Percentiles rank a stretch among this genome's conserved stretches.
Conservation (phyloP, 2,888 invertebrate genomes). For the Labia minor region DNA sequence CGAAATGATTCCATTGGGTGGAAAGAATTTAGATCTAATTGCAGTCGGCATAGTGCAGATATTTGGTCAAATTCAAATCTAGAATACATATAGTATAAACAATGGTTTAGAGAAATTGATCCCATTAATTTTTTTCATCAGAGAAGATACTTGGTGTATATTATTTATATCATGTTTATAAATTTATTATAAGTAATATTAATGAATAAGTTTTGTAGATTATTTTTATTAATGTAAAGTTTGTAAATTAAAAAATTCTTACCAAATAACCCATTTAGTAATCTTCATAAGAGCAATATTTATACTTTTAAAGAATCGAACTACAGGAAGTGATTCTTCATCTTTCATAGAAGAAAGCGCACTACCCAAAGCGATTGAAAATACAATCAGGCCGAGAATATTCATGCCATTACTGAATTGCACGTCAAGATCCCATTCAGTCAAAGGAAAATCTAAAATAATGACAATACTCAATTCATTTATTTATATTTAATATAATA, state of each 20-base stretch:
- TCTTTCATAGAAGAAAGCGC: slow-evolving; percentile 81
- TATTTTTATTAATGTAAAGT: no score
- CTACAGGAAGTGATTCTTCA: slow-evolving; percentile 70
- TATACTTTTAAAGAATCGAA: slow-evolving; percentile 73
- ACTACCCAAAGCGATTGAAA: slow-evolving; percentile 78
- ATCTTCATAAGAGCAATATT: slow-evolving; percentile 95
- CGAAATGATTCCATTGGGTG: no score
- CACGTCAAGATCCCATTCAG: slow-evolving; percentile 55
- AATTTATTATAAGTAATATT: no score
- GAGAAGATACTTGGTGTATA: no score
- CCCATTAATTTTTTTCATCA: no score
- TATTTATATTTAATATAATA: background rate
- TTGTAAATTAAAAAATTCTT: slow-evolving; percentile 30
- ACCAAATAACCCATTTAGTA: slow-evolving; percentile 95
- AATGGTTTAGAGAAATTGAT: no score
- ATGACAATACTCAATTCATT: background rate
- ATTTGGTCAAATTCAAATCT: no score
- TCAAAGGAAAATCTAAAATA: slow-evolving; percentile 22
- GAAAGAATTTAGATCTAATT: no score
- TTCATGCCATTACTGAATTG: slow-evolving; percentile 66
- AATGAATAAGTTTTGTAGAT: no score
- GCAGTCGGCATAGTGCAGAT: no score
- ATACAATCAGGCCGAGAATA: slow-evolving; percentile 73
- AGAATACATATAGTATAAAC: no score
- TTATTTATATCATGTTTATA: no score